phyloP scores from a whole-genome alignment of 30 jellyfish, hydroid and myxozoan genomes.

The Mastigias papua region DNA sequence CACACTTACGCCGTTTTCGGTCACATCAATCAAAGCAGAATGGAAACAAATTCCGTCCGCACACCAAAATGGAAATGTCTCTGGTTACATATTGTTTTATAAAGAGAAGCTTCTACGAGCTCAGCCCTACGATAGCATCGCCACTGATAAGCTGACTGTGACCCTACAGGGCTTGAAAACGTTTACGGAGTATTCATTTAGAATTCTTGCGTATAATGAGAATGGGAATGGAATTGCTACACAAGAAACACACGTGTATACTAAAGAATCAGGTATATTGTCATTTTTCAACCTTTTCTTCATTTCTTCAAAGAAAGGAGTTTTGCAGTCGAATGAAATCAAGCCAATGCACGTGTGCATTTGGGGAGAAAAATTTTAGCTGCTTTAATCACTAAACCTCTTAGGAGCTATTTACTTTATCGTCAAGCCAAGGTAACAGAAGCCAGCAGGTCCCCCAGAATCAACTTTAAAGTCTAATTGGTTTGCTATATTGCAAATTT shows the following conservation, averaged over 20 bases:
- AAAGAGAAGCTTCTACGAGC: slow-evolving; percentile 34
- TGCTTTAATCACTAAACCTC: too few species aligned
- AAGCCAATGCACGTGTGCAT: too few species aligned
- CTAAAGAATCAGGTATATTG: slow-evolving; percentile 63
- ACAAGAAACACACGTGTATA: slow-evolving; percentile 13
- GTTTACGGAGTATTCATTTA: slow-evolving; percentile 69
- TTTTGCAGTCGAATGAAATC: too few species aligned
- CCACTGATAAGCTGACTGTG: slow-evolving; percentile 18
- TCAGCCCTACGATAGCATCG: slow-evolving; percentile 64
- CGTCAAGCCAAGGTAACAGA: too few species aligned
- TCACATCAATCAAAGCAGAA: slow-evolving; percentile 56
- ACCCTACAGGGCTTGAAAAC: slow-evolving; percentile 49
- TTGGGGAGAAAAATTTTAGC: too few species aligned
- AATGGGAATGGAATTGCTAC: slow-evolving; percentile 89
- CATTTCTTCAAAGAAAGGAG: too few species aligned
- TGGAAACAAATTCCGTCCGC: slow-evolving; percentile 52
- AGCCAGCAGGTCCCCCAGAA: too few species aligned
- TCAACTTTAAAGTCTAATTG: too few species aligned
- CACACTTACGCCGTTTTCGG: slow-evolving; percentile 48
- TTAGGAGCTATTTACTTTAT: too few species aligned
- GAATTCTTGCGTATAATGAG: slow-evolving; percentile 73
- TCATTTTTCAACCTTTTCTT: background rate
- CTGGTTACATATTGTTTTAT: slow-evolving; percentile 71
- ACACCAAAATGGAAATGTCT: slow-evolving; percentile 53
- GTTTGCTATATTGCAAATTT: too few species aligned